phyloP scores from a whole-genome alignment of 2,113 vertebrate species.

The Hepsetus odoe region DNA sequence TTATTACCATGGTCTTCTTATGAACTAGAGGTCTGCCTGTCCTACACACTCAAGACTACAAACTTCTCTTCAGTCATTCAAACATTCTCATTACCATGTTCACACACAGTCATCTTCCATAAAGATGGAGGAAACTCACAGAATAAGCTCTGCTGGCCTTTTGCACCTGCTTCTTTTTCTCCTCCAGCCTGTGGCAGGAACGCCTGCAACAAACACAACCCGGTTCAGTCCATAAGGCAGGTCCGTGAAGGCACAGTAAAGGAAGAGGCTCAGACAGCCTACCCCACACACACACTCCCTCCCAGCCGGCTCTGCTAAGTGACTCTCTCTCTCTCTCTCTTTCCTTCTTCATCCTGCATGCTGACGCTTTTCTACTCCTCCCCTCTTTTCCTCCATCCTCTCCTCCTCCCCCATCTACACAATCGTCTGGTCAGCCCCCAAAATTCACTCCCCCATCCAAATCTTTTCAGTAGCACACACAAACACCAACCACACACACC shows the following conservation, averaged over 20 bases:
- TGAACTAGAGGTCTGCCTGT: too few relatives aligned
- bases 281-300: slow-evolving; percentile 8
- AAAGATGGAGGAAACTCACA: slow-evolving; percentile 65
- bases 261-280: background rate
- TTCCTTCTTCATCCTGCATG: slow-evolving; percentile 46
- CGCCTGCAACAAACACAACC: background rate
- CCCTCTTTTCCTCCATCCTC: slow-evolving; percentile 54
- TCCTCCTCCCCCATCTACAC: slow-evolving; percentile 59
- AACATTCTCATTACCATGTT: background rate
- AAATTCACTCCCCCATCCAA: slow-evolving; percentile 48
- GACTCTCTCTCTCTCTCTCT: slow-evolving; percentile 22
- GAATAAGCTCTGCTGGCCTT: slow-evolving; percentile 68
- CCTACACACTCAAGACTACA: background rate
- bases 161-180: slow-evolving; percentile 56
- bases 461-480: slow-evolving; percentile 49
- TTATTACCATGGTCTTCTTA: too few relatives aligned
- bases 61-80: background rate
- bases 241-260: slow-evolving; percentile 8
- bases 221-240: slow-evolving; percentile 1
- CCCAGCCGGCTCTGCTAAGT: slow-evolving; percentile 1
- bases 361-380: slow-evolving; percentile 59
- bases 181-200: background rate
- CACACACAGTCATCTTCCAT: background rate
- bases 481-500: too few relatives aligned
- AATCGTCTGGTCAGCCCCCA: slow-evolving; percentile 59